Conservation (phyloP, 2,113 vertebrate species). For the Ciconia stormi region DNA sequence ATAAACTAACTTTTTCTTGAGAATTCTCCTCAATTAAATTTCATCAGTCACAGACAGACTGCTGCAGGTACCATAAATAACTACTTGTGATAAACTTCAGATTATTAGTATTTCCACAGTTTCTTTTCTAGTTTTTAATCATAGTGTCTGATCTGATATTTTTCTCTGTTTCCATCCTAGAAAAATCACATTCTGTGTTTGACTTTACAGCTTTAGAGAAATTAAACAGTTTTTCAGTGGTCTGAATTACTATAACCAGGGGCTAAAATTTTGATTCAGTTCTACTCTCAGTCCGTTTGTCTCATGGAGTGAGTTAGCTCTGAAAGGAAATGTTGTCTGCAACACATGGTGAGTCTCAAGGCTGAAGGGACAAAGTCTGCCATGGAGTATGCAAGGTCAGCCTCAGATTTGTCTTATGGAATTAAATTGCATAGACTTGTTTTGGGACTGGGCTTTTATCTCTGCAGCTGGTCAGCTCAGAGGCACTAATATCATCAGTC, state of each 20-base stretch:
- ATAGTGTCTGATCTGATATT: neutral
- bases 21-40: neutral
- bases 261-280: neutral
- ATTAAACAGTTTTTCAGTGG: neutral
- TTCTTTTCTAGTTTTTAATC: neutral
- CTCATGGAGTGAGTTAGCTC: neutral
- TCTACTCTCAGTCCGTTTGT: neutral
- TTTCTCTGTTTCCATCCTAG: neutral
- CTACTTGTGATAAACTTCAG: neutral
- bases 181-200: accelerated
- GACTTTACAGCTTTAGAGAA: neutral
- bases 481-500: neutral
- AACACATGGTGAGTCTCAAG: neutral
- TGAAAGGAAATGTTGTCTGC: neutral
- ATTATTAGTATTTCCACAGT: neutral
- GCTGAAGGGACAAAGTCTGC: neutral
- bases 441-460: neutral
- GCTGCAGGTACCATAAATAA: neutral
- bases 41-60: neutral
- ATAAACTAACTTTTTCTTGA: neutral
- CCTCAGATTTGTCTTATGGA: neutral
- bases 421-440: neutral
- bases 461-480: neutral
- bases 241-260: neutral
- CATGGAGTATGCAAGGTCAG: neutral